phyloP scores from a whole-genome alignment of 1,140 invertebrate genomes.

The Contarinia nasturtii region DNA sequence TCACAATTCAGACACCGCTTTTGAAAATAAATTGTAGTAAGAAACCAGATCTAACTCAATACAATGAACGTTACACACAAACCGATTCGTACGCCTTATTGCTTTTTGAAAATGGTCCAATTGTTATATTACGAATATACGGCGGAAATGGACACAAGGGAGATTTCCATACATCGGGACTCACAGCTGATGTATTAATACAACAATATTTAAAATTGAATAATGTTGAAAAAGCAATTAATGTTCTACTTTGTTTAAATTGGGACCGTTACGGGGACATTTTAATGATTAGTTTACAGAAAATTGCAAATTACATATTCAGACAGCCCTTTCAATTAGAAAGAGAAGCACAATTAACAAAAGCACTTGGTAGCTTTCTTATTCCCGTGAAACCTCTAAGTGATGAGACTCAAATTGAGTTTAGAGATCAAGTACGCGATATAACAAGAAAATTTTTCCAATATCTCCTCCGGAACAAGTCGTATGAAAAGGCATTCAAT shows the following conservation, averaged over 20 bases:
- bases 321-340: conserved; percentile 40
- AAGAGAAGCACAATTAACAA: conserved; percentile 44
- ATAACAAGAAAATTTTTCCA: conserved; percentile 62
- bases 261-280: conserved; percentile 50
- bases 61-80: conserved; percentile 25
- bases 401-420: conserved; percentile 47
- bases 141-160: conserved; percentile 18
- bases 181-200: conserved; percentile 35
- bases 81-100: conserved; percentile 30
- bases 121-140: conserved; percentile 18
- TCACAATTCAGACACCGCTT: conserved; percentile 35
- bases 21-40: conserved; percentile 33
- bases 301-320: conserved; percentile 50
- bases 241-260: conserved; percentile 41
- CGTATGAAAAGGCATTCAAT: conserved; percentile 70
- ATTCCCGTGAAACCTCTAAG: conserved; percentile 38
- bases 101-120: conserved; percentile 37
- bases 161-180: conserved; percentile 25
- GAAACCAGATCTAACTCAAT: conserved; percentile 28
- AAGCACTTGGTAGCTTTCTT: conserved; percentile 51
- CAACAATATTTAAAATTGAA: conserved; percentile 42
- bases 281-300: conserved; percentile 46
- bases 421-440: conserved; percentile 48
- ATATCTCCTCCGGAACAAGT: conserved; percentile 51
- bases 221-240: conserved; percentile 47